Evolutionary conservation across 1,140 invertebrate species (phyloP).

Genomic region (Potamilus streckersoni): DNA sequence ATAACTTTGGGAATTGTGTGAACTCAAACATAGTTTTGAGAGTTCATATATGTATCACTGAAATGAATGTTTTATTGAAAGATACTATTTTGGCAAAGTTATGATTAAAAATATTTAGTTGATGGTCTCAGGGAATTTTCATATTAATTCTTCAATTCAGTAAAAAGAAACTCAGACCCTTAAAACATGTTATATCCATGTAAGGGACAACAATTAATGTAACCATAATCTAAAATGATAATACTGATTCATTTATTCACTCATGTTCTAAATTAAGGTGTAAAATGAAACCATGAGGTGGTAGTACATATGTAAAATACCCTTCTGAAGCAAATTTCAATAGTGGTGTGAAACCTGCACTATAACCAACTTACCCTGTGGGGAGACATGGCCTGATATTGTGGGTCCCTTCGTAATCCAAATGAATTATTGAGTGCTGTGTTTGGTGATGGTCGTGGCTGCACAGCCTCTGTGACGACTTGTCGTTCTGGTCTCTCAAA

Average conservation of each 20-base stretch:
- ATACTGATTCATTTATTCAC: not conserved
- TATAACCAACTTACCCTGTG: constrained; percentile 41
- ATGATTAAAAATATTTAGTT: no score
- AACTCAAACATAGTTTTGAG: no score
- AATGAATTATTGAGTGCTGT: constrained; percentile 56
- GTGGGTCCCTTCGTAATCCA: constrained; percentile 40
- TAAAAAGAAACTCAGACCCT: no score
- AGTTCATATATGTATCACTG: no score
- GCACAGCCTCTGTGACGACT: constrained; percentile 53
- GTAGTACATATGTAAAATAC: not conserved
- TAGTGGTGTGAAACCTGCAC: not conserved
- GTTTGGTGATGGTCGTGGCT: constrained; percentile 48
- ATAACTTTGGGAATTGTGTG: no score
- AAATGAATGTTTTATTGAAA: no score
- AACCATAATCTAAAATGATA: not conserved
- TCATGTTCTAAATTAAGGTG: not conserved
- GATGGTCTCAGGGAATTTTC: no score
- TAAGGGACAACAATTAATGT: not conserved
- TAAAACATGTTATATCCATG: not conserved
- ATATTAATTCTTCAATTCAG: no score
- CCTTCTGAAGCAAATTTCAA: not conserved
- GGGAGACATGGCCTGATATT: constrained; percentile 39
- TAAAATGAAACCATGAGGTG: not conserved
- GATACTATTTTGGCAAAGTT: no score
- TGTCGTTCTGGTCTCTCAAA: constrained; percentile 55